Evolutionary conservation across 2,797 vertebrate genomes (phyloP).

Genomic region (Leucoraja ocellata): DNA sequence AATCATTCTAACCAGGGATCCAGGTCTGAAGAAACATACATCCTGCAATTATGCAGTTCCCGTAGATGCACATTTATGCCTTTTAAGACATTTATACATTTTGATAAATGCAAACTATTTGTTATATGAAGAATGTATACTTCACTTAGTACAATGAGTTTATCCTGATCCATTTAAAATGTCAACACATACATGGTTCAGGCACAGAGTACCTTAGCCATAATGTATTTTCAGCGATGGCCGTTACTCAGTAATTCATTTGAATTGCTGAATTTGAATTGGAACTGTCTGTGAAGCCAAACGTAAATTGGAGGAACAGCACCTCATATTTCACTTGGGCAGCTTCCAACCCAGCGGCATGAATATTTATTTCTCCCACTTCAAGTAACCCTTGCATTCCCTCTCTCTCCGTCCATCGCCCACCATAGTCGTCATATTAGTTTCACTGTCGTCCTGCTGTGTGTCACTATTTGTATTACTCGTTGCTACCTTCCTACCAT

Average conservation of each 20-base stretch:
- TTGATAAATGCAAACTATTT: slow-evolving; percentile 25
- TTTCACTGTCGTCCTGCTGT: too few species aligned
- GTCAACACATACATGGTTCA: background rate
- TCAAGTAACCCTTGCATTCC: too few species aligned
- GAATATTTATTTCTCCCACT: too few species aligned
- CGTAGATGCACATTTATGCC: background rate
- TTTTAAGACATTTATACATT: background rate
- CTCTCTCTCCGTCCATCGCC: too few species aligned
- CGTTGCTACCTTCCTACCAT: too few species aligned
- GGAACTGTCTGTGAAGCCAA: too few species aligned
- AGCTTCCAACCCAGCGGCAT: too few species aligned
- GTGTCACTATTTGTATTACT: too few species aligned
- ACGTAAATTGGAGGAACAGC: too few species aligned
- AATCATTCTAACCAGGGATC: background rate
- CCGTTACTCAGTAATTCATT: background rate
- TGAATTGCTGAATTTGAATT: too few species aligned
- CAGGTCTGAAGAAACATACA: background rate
- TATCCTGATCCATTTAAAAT: slow-evolving; percentile 9
- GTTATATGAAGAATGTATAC: background rate
- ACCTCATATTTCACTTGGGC: too few species aligned
- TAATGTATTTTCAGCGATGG: background rate
- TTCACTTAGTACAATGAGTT: slow-evolving; percentile 16
- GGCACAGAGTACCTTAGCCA: background rate
- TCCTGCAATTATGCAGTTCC: background rate
- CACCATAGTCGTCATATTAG: too few species aligned